Conservation (phyloP, 2,888 invertebrate species). For the Drosophila mimetica region DNA sequence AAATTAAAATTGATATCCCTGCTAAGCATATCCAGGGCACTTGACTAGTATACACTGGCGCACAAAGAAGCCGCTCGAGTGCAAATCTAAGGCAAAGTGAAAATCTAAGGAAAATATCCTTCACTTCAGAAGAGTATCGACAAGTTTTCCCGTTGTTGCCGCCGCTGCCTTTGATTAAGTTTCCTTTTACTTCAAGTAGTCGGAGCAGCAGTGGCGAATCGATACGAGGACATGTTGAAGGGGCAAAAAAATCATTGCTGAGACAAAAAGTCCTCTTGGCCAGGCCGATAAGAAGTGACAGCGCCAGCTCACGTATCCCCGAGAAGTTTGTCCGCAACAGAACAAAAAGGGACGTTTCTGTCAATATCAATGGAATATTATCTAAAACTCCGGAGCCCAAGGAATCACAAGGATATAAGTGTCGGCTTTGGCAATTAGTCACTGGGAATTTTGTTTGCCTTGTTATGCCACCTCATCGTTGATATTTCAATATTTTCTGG, state of each 20-base stretch:
- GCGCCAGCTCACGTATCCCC: slow-evolving; percentile 7
- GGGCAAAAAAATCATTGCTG: slow-evolving; percentile 10
- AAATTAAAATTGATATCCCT: slow-evolving; percentile 21
- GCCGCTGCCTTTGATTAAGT: slow-evolving; percentile 68
- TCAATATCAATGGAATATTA: slow-evolving; percentile 1
- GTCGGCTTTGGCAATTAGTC: slow-evolving; percentile 10
- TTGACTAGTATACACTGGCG: slow-evolving; percentile 9
- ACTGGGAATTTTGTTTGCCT: slow-evolving; percentile 1
- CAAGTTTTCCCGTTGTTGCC: slow-evolving; percentile 34
- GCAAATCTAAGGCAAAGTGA: slow-evolving; percentile 37
- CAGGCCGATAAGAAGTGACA: slow-evolving; percentile 24
- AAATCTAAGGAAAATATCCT: slow-evolving; percentile 21
- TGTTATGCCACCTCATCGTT: not conserved
- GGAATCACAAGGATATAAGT: not conserved
- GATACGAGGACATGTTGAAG: slow-evolving; percentile 30
- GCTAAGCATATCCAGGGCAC: slow-evolving; percentile 1
- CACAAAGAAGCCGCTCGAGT: slow-evolving; percentile 51
- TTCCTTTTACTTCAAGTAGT: slow-evolving; percentile 42
- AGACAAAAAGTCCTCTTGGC: slow-evolving; percentile 18
- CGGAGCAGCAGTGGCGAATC: slow-evolving; percentile 22
- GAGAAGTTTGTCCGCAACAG: not conserved
- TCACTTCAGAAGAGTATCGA: slow-evolving; percentile 30
- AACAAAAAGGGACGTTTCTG: not conserved
- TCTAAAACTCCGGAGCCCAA: not conserved
- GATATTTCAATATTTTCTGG: slow-evolving; percentile 6